Conservation (phyloP, 2,888 invertebrate genomes). For the Icerya purchasi region DNA sequence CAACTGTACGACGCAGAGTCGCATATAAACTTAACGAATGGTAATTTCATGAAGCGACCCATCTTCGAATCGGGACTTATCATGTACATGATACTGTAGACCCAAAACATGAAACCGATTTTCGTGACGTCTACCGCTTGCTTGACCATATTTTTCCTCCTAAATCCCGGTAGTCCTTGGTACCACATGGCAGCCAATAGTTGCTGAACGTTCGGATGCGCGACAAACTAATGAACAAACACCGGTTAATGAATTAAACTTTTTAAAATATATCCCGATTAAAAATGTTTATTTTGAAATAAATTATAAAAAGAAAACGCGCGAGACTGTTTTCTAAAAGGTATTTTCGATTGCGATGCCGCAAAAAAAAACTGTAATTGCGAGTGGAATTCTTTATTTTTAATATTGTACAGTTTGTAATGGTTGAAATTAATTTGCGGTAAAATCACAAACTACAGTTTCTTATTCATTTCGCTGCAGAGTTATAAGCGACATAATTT, state of each 20-base stretch:
- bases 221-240: slow-evolving; percentile 54
- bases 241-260: neutral
- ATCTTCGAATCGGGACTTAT: slow-evolving; percentile 69
- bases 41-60: slow-evolving; percentile 83
- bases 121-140: slow-evolving; percentile 70
- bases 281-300: too few relatives aligned
- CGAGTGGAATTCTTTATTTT: too few relatives aligned
- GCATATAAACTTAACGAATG: slow-evolving; percentile 95
- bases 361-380: too few relatives aligned
- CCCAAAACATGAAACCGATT: slow-evolving; percentile 76
- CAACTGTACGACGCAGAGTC: slow-evolving; percentile 90
- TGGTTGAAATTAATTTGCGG: too few relatives aligned
- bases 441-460: too few relatives aligned
- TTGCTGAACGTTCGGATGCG: slow-evolving; percentile 95
- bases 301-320: too few relatives aligned
- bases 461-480: too few relatives aligned
- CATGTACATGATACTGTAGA: slow-evolving; percentile 82
- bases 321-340: too few relatives aligned
- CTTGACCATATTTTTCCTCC: slow-evolving; percentile 69
- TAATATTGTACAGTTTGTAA: too few relatives aligned
- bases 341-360: too few relatives aligned
- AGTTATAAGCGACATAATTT: too few relatives aligned
- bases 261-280: too few relatives aligned
- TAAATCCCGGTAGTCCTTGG: slow-evolving; percentile 88
- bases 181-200: slow-evolving; percentile 92